phyloP scores from a whole-genome alignment of 2,888 invertebrate genomes.

The Ectemnius lituratus region DNA sequence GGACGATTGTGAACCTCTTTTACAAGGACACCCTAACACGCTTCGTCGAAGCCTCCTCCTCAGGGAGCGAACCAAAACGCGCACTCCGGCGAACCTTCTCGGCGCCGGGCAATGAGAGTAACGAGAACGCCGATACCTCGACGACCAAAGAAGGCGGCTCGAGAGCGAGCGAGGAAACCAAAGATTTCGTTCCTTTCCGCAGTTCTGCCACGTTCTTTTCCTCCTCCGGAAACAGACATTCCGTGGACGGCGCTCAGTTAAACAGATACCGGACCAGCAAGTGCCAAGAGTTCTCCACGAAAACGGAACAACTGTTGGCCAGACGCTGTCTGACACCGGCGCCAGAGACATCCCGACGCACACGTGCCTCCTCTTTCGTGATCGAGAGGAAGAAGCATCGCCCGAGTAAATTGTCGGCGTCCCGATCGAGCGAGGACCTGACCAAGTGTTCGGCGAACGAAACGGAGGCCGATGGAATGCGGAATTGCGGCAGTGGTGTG shows the following conservation, averaged over 20 bases:
- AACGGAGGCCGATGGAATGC: constrained; percentile 58
- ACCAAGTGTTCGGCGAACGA: constrained; percentile 41
- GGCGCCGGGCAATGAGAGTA: constrained; percentile 47
- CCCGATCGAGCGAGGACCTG: constrained; percentile 58
- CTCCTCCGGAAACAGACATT: constrained; percentile 8
- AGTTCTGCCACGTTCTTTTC: not conserved
- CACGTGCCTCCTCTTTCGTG: constrained; percentile 67
- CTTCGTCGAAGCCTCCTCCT: constrained; percentile 1
- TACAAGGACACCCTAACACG: constrained; percentile 50
- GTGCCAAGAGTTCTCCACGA: constrained; percentile 54
- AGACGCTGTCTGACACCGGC: constrained; percentile 45
- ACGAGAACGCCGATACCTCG: constrained; percentile 18
- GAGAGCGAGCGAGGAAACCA: constrained; percentile 30
- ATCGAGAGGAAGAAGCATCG: constrained; percentile 51
- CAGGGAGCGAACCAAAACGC: constrained; percentile 25
- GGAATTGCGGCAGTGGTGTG: constrained; percentile 58
- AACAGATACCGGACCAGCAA: constrained; percentile 47
- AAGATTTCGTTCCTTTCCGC: constrained; percentile 22
- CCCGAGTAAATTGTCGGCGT: constrained; percentile 35
- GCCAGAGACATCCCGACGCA: constrained; percentile 40
- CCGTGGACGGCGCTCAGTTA: constrained; percentile 24
- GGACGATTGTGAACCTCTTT: constrained; percentile 49
- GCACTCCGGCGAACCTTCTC: constrained; percentile 49
- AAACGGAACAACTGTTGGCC: constrained; percentile 61
- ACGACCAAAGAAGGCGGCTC: constrained; percentile 36